A percentile compares a stretch with the other conserved stretches of the same genome.
Evolutionary conservation across 2,888 invertebrate genomes (phyloP).

Genomic region (Andrena praecox): DNA sequence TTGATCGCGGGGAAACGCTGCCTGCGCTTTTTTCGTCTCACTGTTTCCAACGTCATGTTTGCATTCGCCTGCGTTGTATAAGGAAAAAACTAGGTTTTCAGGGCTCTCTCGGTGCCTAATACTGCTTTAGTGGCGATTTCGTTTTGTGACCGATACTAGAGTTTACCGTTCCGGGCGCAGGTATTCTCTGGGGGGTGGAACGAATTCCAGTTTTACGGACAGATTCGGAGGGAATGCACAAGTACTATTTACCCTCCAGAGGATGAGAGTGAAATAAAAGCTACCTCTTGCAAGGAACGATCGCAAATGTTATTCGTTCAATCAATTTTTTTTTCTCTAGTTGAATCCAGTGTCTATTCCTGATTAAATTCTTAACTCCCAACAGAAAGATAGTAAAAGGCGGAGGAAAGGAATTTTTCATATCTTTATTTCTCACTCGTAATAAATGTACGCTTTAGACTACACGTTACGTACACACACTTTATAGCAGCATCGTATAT

Average conservation of each 20-base stretch:
- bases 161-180: conserved; percentile 19
- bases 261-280: too few species aligned
- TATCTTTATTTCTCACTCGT: not conserved
- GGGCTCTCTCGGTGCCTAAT: not conserved
- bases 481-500: conserved; percentile 1
- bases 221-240: not conserved
- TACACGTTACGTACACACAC: not conserved
- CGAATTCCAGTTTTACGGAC: conserved; percentile 19
- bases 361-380: not conserved
- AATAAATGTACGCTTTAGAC: not conserved
- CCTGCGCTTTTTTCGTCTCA: not conserved
- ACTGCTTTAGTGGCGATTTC: conserved; percentile 29
- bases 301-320: too few species aligned
- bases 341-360: too few species aligned
- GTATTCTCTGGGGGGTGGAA: not conserved
- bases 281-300: too few species aligned
- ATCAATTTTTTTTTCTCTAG: too few species aligned
- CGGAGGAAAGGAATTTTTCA: not conserved
- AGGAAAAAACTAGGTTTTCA: too few species aligned
- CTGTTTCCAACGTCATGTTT: not conserved
- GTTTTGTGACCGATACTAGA: conserved; percentile 22
- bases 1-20: not conserved
- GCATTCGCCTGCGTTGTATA: not conserved
- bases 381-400: not conserved
- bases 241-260: not conserved